A percentile compares a stretch with the other conserved stretches of the same genome.
phyloP scores from a whole-genome alignment of 2,113 vertebrate genomes.

The Ceyx melanurus region DNA sequence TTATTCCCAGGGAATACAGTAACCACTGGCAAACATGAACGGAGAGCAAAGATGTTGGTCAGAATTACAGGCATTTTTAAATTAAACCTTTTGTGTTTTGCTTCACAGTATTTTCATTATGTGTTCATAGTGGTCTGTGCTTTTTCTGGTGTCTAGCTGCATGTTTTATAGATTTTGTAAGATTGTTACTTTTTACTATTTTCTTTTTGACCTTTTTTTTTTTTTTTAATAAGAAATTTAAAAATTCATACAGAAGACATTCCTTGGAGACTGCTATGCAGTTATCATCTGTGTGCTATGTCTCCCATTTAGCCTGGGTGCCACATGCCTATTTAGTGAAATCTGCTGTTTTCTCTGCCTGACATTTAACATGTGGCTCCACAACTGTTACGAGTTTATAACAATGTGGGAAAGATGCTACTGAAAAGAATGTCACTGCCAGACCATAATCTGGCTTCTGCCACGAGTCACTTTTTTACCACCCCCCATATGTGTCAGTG shows the following conservation, averaged over 20 bases:
- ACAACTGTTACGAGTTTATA: neutral
- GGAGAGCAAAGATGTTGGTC: neutral
- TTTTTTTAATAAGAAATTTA: neutral
- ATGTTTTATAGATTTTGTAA: neutral
- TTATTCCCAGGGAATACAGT: neutral
- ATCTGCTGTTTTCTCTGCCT: slow-evolving; percentile 13
- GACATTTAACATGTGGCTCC: neutral
- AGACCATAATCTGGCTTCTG: neutral
- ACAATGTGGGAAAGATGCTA: neutral
- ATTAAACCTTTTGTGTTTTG: neutral
- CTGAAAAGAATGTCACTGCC: neutral
- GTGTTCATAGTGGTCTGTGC: neutral
- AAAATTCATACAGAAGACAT: neutral
- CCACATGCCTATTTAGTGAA: neutral
- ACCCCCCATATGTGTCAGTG: neutral
- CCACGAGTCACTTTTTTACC: neutral
- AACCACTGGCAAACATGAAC: neutral
- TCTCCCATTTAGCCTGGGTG: neutral
- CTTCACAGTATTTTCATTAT: neutral
- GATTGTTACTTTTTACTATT: neutral
- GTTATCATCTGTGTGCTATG: neutral
- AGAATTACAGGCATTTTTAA: neutral
- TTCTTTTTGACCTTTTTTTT: neutral
- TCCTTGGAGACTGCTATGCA: neutral
- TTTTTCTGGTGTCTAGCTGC: neutral